Evolutionary conservation across 2,888 invertebrate species (phyloP).

Genomic region (Heliconius ethilla): DNA sequence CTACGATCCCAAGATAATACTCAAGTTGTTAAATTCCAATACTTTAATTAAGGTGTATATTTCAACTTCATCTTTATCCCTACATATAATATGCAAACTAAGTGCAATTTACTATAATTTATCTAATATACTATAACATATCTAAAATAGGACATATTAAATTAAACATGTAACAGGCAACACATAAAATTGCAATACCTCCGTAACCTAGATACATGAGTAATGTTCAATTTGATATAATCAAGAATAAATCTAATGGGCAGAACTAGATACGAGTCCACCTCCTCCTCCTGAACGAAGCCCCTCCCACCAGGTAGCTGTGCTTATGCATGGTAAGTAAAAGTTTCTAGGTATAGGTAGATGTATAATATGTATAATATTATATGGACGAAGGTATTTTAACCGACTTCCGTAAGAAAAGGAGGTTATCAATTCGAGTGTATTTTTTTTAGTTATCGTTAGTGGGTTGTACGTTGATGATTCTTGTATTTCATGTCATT

Average conservation of each 20-base stretch:
- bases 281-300: slow-evolving; percentile 32
- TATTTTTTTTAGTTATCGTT: no score
- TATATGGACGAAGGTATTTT: no score
- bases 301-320: slow-evolving; percentile 30
- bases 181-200: slow-evolving; percentile 12
- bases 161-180: background rate
- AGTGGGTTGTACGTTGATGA: no score
- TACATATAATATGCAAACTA: background rate
- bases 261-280: slow-evolving; percentile 30
- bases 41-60: background rate
- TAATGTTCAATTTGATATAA: slow-evolving; percentile 24
- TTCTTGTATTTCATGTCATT: no score
- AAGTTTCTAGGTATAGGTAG: slow-evolving; percentile 13
- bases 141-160: slow-evolving; percentile 3
- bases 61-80: background rate
- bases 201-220: slow-evolving; percentile 26
- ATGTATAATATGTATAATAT: background rate
- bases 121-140: background rate
- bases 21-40: background rate
- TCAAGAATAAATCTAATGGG: slow-evolving; percentile 33
- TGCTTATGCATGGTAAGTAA: slow-evolving; percentile 13
- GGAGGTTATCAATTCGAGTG: no score
- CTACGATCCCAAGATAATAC: no score
- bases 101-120: background rate
- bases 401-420: no score